Evolutionary conservation across 2,113 vertebrate genomes (phyloP), one percentile per base, ranked within the genome.

Genomic region (Ptilonorhynchus violaceus): DNA sequence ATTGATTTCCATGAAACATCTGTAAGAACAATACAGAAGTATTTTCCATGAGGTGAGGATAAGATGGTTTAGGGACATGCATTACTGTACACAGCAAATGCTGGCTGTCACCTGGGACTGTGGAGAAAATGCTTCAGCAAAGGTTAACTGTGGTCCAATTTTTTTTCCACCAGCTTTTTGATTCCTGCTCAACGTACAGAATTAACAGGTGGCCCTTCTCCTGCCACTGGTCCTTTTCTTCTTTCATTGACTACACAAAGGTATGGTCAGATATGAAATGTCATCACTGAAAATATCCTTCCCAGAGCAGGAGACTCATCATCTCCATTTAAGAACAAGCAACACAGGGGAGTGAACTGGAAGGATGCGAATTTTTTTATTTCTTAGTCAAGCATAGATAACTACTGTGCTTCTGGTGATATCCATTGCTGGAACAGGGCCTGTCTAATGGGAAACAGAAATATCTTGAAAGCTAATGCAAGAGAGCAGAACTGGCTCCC

Each of bases 1-100:
- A 92, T 80, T 87, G 91, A 95, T 97, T 97, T 95, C 89, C 44
- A 88, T 33, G 30, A 90, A 90, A 77, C 19, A 19, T 62, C 86
- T 95, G 62, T 30, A 92, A 82, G 69, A 97, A 95, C 76, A 91
- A 91, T 37, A 44, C 35, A 88, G 89, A 93, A 94, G 70, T 69
- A 85, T 75, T 90, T 90, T 52, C 56, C 35, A 42, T 30, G 60
- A 66, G 52, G 75, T 41, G 30, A 94, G 73, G 81, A 53, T 18
- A 80, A 92, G 60, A 55, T 15, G 52, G 20, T 28, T 85, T 22
- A 64, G 60, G 63, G 89, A 52, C 20, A 8, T 1, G 37, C n/a
- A 49, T 23, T 19, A 10, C 33, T 74, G 60, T 24, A 52, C 70
- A 35, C 11, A 77, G 60, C 49, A 72, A 55, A 24, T 4, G 13